These are phyloP conservation scores for Belonocnema kinseyi DNA, from an alignment of 1,140 invertebrate species.

Conservation along the genomic window DNA sequence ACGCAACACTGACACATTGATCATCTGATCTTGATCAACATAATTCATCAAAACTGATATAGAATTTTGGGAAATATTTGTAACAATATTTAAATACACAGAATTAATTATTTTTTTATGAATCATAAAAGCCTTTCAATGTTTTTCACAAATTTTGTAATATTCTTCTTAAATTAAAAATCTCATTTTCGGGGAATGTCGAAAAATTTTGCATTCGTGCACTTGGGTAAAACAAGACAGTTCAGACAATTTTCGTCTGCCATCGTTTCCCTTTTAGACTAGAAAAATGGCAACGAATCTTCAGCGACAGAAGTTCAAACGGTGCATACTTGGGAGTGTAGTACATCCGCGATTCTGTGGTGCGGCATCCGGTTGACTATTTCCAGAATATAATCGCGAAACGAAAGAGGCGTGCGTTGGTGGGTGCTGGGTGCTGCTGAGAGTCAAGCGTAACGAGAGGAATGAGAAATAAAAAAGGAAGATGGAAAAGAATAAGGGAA, in stretches of 20 bases:
- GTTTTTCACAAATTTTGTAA: too few relatives aligned
- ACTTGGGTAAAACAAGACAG: neutral
- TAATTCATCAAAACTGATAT: too few relatives aligned
- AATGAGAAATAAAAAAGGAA: constrained; percentile 21
- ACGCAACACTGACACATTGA: too few relatives aligned
- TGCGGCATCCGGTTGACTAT: constrained; percentile 73
- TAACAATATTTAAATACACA: too few relatives aligned
- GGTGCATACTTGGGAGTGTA: constrained; percentile 16
- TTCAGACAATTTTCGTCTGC: neutral
- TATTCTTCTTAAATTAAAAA: too few relatives aligned
- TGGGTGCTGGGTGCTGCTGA: constrained; percentile 4
- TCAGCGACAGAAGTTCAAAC: constrained; percentile 24
- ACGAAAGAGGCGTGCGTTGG: constrained; percentile 47
- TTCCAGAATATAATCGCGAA: constrained; percentile 71
- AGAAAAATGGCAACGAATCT: constrained; percentile 15
- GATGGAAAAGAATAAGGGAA: constrained; percentile 7
- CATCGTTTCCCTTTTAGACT: constrained; percentile 1
- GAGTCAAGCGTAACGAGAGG: constrained; percentile 35
- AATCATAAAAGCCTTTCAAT: too few relatives aligned
- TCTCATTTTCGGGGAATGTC: neutral
- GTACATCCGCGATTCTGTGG: constrained; percentile 55
- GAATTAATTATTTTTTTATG: too few relatives aligned
- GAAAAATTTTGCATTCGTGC: neutral
- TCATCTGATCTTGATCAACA: too few relatives aligned
- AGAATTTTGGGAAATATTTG: too few relatives aligned